Conservation (phyloP, 2,888 invertebrate species). For the Napeogenes sylphis region DNA sequence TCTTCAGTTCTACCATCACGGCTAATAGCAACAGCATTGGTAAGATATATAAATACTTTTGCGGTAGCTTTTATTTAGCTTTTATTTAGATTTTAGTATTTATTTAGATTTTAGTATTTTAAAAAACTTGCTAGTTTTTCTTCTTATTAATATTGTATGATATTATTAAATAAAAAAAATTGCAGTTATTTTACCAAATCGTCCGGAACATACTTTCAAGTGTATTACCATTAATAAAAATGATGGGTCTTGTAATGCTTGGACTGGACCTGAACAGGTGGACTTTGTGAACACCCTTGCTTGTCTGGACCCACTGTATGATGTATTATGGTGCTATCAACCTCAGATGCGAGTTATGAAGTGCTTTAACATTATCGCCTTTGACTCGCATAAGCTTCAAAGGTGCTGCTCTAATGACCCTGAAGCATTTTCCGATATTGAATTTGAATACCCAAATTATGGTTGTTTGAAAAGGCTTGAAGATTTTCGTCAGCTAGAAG, state of each 20-base stretch:
- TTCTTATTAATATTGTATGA: no score
- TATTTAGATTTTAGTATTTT: no score
- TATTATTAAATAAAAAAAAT: constrained; percentile 24
- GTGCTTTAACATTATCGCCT: constrained; percentile 90
- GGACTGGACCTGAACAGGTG: constrained; percentile 88
- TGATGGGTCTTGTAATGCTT: constrained; percentile 92
- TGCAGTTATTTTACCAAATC: constrained; percentile 88
- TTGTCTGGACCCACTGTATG: constrained; percentile 93
- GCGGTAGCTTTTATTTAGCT: no score
- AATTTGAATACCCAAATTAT: constrained; percentile 62
- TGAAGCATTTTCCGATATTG: constrained; percentile 43
- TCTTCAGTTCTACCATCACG: constrained; percentile 92
- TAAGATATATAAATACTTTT: constrained; percentile 52
- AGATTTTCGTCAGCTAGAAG: constrained; percentile 62
- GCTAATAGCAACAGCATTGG: constrained; percentile 91
- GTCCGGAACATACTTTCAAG: constrained; percentile 88
- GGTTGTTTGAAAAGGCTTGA: constrained; percentile 65
- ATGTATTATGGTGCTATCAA: constrained; percentile 95
- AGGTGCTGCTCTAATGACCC: constrained; percentile 60
- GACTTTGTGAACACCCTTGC: constrained; percentile 88
- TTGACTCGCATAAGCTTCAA: constrained; percentile 79
- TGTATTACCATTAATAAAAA: constrained; percentile 92
- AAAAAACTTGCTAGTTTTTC: no score
- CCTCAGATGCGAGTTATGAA: constrained; percentile 80
- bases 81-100: no score